phyloP scores from a whole-genome alignment of 2,888 invertebrate genomes.

The Aplocera efformata region DNA sequence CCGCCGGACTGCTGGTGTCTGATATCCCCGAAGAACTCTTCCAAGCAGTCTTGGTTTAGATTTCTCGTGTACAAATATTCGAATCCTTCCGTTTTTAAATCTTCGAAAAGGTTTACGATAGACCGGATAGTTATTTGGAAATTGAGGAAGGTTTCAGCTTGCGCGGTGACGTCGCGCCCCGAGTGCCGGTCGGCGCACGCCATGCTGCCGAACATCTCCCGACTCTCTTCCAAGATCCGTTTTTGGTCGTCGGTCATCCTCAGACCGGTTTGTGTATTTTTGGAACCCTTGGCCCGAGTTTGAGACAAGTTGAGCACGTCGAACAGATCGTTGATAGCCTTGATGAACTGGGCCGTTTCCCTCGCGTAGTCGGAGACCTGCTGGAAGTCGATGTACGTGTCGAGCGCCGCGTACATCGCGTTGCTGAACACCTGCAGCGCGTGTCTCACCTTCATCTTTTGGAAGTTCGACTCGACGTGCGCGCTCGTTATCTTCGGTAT shows the following conservation, averaged over 20 bases:
- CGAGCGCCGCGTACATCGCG: constrained; percentile 29
- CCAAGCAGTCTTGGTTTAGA: constrained; percentile 14
- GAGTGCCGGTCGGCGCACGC: constrained; percentile 29
- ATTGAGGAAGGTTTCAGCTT: constrained; percentile 31
- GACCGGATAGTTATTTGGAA: constrained; percentile 35
- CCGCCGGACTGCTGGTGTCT: constrained; percentile 17
- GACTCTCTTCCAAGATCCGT: constrained; percentile 27
- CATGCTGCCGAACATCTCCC: constrained; percentile 31
- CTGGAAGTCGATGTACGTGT: constrained; percentile 25
- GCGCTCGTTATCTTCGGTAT: constrained; percentile 29
- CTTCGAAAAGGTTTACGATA: constrained; percentile 29
- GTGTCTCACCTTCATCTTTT: constrained; percentile 26
- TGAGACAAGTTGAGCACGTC: constrained; percentile 28
- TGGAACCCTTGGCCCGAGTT: constrained; percentile 5
- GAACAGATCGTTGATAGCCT: constrained; percentile 29
- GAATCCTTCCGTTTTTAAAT: constrained; percentile 24
- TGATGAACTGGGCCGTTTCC: constrained; percentile 28
- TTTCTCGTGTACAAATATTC: constrained; percentile 16
- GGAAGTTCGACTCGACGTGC: constrained; percentile 28
- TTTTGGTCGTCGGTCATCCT: constrained; percentile 29
- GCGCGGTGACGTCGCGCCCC: constrained; percentile 29
- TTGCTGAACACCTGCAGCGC: constrained; percentile 31
- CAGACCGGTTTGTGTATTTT: constrained; percentile 26
- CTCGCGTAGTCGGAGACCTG: constrained; percentile 21
- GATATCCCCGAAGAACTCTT: constrained; percentile 18